A percentile compares a stretch with the other conserved stretches of the same genome.
phyloP scores from a whole-genome alignment of 1,140 invertebrate genomes.

The Cephus cinctus region DNA sequence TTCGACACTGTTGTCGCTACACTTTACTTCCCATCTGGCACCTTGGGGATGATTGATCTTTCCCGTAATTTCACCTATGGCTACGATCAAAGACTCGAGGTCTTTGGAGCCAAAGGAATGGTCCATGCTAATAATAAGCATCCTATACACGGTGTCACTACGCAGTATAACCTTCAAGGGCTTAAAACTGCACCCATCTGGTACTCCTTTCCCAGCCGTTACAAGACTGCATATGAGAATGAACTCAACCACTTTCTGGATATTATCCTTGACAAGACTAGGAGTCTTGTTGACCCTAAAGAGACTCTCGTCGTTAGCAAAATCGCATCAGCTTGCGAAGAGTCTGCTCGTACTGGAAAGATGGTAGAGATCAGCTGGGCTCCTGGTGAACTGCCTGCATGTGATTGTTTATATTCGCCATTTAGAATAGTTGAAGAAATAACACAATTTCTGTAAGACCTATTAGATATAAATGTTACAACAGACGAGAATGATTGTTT shows the following conservation, averaged over 20 bases:
- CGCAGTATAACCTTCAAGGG: slow-evolving; percentile 47
- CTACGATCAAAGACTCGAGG: slow-evolving; percentile 72
- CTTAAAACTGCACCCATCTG: slow-evolving; percentile 58
- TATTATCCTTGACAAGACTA: slow-evolving; percentile 53
- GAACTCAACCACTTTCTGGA: slow-evolving; percentile 70
- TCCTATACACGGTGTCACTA: slow-evolving; percentile 54
- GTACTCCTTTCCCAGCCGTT: slow-evolving; percentile 66
- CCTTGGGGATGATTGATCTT: slow-evolving; percentile 65
- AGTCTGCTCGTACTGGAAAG: slow-evolving; percentile 56
- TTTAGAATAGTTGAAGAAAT: too few species aligned
- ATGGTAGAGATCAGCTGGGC: slow-evolving; percentile 52
- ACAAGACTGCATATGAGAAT: slow-evolving; percentile 57
- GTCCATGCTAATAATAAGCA: slow-evolving; percentile 60
- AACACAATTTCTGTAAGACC: too few species aligned
- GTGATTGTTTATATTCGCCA: too few species aligned
- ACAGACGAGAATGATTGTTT: too few species aligned
- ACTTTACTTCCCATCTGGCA: slow-evolving; percentile 65
- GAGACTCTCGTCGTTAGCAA: slow-evolving; percentile 60
- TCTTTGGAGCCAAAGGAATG: slow-evolving; percentile 63
- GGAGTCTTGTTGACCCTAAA: slow-evolving; percentile 47
- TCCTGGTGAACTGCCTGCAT: slow-evolving; percentile 41
- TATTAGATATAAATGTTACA: too few species aligned
- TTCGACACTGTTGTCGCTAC: slow-evolving; percentile 66
- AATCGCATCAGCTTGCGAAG: slow-evolving; percentile 59
- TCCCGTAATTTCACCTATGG: slow-evolving; percentile 65